Base-by-base conservation (phyloP, 2,888 invertebrate species). In the Choreutis nemorana region DNA sequence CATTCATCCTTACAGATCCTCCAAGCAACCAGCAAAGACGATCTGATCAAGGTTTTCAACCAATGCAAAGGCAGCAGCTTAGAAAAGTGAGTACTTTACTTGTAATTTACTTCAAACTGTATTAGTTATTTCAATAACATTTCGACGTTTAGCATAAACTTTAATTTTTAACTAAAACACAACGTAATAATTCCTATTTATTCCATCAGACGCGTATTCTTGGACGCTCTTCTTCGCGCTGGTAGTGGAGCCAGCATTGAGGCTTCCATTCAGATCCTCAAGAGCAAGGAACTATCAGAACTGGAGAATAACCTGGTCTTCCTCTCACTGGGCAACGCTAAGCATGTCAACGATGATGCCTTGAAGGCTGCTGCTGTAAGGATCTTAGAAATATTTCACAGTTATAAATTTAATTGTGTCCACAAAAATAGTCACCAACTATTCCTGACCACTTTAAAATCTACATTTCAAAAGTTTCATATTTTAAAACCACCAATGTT, bases 221-320 rank as follows among this genome's bases (percentile, higher is more conserved):
- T 92, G 30, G 94, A 96, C 54, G 94, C 89, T 30, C 66, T 96
- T 0, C 86, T 92, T 45, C 86, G 89, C 31, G 83, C 92, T 0
- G 91, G 89, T 14, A 91, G 88, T 9, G 88, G 89, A 1, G 87
- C 89, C 31, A 83, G 91, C 7, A 84, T 94, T 11, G 87, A 88
- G 41, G 87, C 89, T 0, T 64, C 71, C 22, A 58, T 80, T 32
- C 85, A 87, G 37, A 72, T 95, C 26, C 64, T 94, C 26, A 84
- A 84, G 38, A 84, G 72, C 45, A 82, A 81, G 8, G 83, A 86
- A 45, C 60, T 92, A 6, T 73, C 75, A 1, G 36, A 45, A 1
- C 23, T 82, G 0, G 86, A 89, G 41, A 78, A 83, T 37, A 68
- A 80, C 15, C 47, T 87, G 3, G 89, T 87, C 24, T 87, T 86